Percentiles rank a stretch among this genome's conserved stretches.
These are phyloP conservation scores for Gnathonemus echidnorhynchus DNA, from an alignment of 2,113 vertebrate species.

Conservation along the genomic window DNA sequence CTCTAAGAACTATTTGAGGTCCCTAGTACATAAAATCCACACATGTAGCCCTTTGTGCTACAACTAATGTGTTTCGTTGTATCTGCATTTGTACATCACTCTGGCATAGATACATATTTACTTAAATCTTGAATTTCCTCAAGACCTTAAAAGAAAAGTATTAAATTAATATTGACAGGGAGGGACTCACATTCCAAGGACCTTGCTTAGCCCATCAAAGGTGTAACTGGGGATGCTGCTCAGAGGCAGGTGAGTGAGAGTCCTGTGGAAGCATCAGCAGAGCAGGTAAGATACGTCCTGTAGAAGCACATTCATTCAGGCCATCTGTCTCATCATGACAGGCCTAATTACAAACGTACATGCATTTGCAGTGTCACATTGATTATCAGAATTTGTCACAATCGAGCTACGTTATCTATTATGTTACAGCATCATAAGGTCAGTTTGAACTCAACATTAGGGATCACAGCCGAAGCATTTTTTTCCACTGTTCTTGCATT, in stretches of 20 bases:
- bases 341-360: background rate
- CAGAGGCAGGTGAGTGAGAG: slow-evolving; percentile 42
- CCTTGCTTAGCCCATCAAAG: slow-evolving; percentile 46
- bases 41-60: background rate
- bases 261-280: slow-evolving; percentile 30
- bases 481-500: background rate
- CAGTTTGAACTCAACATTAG: background rate
- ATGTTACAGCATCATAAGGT: background rate
- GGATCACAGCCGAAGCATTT: background rate
- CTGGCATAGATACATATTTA: background rate
- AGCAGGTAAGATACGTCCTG: background rate
- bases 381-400: background rate
- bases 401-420: background rate
- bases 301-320: background rate
- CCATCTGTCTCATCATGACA: background rate
- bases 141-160: background rate
- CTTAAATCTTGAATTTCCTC: background rate
- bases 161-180: background rate
- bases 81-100: background rate
- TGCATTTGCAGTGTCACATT: background rate
- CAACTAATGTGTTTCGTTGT: background rate
- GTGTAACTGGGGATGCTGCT: slow-evolving; percentile 43
- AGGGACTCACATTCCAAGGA: slow-evolving; percentile 50
- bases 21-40: background rate
- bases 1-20: background rate